These are phyloP conservation scores for Setipinna tenuifilis DNA, from an alignment of 2,797 vertebrate genomes.

Conservation along the genomic window DNA sequence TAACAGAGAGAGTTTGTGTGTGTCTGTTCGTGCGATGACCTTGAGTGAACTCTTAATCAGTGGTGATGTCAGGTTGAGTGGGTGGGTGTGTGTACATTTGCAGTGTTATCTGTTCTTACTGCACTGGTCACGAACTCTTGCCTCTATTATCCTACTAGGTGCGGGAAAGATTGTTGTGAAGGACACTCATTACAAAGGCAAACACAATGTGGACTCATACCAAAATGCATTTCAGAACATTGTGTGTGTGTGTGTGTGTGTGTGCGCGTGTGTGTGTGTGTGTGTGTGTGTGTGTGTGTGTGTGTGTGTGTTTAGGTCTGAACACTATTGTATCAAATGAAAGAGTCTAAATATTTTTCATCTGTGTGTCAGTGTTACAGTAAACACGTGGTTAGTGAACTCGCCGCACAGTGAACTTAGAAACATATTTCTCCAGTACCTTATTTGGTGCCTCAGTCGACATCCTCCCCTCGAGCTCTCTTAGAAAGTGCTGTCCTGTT, in stretches of 20 bases:
- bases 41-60: slow-evolving; percentile 11
- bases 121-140: not conserved
- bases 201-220: not conserved
- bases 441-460: not conserved
- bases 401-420: too few species aligned
- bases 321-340: too few species aligned
- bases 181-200: not conserved
- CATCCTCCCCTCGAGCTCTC: not conserved
- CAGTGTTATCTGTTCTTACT: not conserved
- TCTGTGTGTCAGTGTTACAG: too few species aligned
- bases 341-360: too few species aligned
- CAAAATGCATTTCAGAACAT: too few species aligned
- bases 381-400: too few species aligned
- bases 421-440: too few species aligned
- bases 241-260: not conserved
- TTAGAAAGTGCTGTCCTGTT: not conserved
- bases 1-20: too few species aligned
- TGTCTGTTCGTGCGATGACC: not conserved
- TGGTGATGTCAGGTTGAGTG: not conserved
- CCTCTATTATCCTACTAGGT: not conserved
- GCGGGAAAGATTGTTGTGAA: not conserved
- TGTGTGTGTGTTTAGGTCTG: too few species aligned
- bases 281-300: too few species aligned
- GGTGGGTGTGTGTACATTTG: not conserved
- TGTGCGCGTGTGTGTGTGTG: too few species aligned